Conservation (phyloP, 2,888 invertebrate genomes). For the Herminia tarsipennalis region DNA sequence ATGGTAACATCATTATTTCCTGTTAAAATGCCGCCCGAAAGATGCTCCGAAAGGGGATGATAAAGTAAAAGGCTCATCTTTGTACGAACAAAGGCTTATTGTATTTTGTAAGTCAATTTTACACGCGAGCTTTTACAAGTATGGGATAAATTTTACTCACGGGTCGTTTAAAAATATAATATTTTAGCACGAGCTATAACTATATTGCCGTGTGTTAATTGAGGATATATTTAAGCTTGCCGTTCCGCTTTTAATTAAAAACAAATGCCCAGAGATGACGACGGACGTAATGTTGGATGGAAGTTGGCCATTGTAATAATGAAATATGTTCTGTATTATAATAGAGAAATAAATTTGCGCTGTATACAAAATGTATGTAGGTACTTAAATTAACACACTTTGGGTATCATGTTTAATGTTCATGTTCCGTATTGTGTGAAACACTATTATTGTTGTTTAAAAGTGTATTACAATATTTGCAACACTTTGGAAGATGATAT, state of each 20-base stretch:
- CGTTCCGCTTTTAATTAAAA: constrained; percentile 39
- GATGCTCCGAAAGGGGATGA: constrained; percentile 57
- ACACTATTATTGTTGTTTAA: no score
- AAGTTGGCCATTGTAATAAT: constrained; percentile 14
- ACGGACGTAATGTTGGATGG: constrained; percentile 10
- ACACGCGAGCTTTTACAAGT: constrained; percentile 47
- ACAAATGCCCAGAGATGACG: constrained; percentile 21
- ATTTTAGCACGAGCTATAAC: constrained; percentile 3
- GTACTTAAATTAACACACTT: background rate
- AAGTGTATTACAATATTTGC: no score
- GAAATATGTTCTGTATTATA: constrained; percentile 10
- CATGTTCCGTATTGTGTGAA: no score
- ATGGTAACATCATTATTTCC: constrained; percentile 65
- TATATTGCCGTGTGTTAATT: constrained; percentile 11
- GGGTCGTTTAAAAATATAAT: constrained; percentile 6
- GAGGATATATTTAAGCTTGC: constrained; percentile 14
- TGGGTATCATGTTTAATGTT: background rate
- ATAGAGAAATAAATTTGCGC: constrained; percentile 6
- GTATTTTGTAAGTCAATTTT: constrained; percentile 63
- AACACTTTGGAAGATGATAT: no score
- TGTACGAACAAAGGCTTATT: constrained; percentile 69
- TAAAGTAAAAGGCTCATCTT: constrained; percentile 64
- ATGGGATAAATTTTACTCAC: constrained; percentile 11
- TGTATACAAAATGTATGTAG: constrained; percentile 2
- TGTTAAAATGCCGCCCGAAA: constrained; percentile 63